Base-by-base conservation (phyloP, 2,888 invertebrate species). In the Helleia helle region DNA sequence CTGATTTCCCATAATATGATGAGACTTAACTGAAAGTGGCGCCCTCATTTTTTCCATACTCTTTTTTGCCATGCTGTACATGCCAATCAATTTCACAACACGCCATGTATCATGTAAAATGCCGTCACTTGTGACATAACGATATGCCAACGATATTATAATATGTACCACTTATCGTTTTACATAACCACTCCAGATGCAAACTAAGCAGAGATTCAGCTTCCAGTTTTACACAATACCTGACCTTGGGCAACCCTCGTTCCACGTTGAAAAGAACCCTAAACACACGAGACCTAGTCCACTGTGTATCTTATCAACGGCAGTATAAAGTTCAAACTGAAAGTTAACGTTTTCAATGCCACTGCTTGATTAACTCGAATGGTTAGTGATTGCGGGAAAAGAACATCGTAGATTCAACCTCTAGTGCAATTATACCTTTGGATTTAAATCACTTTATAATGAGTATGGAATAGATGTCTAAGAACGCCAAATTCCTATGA, bases 201-300 rank as follows among this genome's bases (percentile, higher is more conserved):
- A 11, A 34, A 39, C 36, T 36, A 31, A 31, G 44, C 36, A 25
- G 31, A 31, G 43, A 42, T 36, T 42, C 38, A 39, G 46, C 46
- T 50, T 46, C 64, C 68, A 70, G 67, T 62, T 69, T 63, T 62
- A 55, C 57, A 79, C 76, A 80, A 77, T 72, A 59, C 52, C 48
- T 62, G 81, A 59, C 81, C 81, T 81, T 83, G 81, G 71, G 52
- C 65, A 65, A 62, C 79, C 80, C 80, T 76, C 71, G 54, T 52
- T 59, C 59, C 31, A 22, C 40, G 25, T 6, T 26, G 15, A 31
- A 40, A 30, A 39, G 31, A 25, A 26, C 31, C 31, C 40, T 26
- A 34, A 40, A 34, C 25, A 24, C 4, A 25, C 9, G 11, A 5
- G 12, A 3, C 14, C 1, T 17, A 40, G 4, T n/a, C 31, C 7